Conservation (phyloP, 1,140 invertebrate species). For the Drosophila truncata region DNA sequence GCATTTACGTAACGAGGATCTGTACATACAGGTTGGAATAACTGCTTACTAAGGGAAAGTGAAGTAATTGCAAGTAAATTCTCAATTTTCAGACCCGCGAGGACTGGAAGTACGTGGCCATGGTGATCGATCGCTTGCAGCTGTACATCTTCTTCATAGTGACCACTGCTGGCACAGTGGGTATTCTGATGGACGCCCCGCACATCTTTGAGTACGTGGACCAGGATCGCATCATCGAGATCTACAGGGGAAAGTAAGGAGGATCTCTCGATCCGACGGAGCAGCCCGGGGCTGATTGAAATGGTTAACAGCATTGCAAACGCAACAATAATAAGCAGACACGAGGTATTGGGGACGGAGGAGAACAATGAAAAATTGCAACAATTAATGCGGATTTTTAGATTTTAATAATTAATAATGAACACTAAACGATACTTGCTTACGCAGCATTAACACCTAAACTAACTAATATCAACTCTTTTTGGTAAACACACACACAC, state of each 20-base stretch:
- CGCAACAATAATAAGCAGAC: conserved; percentile 74
- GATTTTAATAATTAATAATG: conserved; percentile 66
- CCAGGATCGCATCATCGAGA: conserved; percentile 98
- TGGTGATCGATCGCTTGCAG: conserved; percentile 99
- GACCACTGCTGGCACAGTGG: conserved; percentile 97
- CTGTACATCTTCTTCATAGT: conserved; percentile 99
- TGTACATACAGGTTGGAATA: conserved; percentile 95
- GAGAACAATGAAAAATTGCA: conserved; percentile 55
- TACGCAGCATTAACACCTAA: conserved; percentile 47
- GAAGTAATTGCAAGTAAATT: background rate
- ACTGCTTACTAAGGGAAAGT: background rate
- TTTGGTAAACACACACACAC: conserved; percentile 49
- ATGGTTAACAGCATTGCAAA: conserved; percentile 82
- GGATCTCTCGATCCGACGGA: background rate
- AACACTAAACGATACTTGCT: conserved; percentile 55
- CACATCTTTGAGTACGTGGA: conserved; percentile 99
- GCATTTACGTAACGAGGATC: conserved; percentile 97
- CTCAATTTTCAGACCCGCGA: conserved; percentile 93
- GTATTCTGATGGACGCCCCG: conserved; percentile 99
- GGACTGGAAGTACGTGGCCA: conserved; percentile 99
- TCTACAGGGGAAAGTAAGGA: conserved; percentile 95
- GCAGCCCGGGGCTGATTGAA: conserved; percentile 44
- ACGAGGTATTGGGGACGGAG: conserved; percentile 23
- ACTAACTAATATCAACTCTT: conserved; percentile 46
- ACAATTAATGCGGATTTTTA: conserved; percentile 73